These are phyloP conservation scores for Oxygymnocypris stewartii DNA, from an alignment of 2,113 vertebrate genomes.

Conservation along the genomic window DNA sequence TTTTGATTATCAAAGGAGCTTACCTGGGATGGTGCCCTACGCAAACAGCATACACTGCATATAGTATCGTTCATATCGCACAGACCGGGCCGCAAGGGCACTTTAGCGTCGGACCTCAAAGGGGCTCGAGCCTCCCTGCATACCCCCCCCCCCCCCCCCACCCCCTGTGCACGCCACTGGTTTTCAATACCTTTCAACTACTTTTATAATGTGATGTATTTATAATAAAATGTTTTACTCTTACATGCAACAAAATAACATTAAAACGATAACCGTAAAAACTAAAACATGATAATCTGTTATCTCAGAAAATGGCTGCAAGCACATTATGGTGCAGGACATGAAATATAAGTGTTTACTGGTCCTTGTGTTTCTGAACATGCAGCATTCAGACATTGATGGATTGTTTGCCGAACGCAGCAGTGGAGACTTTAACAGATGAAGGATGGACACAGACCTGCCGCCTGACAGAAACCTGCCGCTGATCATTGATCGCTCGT, in stretches of 20 bases:
- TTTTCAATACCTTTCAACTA: no score
- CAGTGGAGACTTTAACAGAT: no score
- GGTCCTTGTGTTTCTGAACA: neutral
- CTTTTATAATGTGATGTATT: neutral
- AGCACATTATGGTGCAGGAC: neutral
- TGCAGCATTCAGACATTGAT: neutral
- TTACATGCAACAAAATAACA: neutral
- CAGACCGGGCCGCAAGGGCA: no score
- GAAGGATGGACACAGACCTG: neutral
- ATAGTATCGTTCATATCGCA: no score
- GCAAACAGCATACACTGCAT: no score
- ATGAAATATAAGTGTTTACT: neutral
- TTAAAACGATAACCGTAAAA: neutral
- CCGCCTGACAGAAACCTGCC: neutral
- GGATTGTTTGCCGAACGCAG: neutral
- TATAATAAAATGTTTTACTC: neutral
- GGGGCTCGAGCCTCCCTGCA: no score
- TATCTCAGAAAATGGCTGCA: neutral
- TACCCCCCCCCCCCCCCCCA: no score
- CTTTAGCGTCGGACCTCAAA: no score
- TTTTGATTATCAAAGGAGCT: no score
- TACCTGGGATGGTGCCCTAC: no score
- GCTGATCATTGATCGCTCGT: constrained; percentile 11
- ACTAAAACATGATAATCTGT: neutral
- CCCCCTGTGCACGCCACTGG: no score